A percentile compares a stretch with the other conserved stretches of the same genome.
Conservation (phyloP, 1,140 invertebrate genomes). For the Pseudomyrmex dendroicus region DNA sequence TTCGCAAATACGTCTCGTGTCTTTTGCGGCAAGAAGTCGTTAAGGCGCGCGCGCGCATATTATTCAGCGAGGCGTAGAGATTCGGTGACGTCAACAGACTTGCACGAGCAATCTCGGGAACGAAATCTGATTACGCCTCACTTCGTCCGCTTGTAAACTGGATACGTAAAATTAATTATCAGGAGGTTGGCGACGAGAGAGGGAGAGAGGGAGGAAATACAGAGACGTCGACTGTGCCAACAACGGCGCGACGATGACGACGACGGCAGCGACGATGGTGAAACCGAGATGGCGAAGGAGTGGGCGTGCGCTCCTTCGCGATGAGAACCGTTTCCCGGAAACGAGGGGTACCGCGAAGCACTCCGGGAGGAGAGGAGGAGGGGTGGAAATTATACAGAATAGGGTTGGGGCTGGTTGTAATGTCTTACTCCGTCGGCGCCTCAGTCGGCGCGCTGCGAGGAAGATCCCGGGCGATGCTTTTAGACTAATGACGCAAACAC, state of each 20-base stretch:
- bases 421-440: conserved; percentile 71
- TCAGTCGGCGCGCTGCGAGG: conserved; percentile 63
- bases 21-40: conserved; percentile 39
- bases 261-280: conserved; percentile 41
- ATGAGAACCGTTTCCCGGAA: conserved; percentile 31
- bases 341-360: conserved; percentile 50
- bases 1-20: no score
- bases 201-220: conserved; percentile 16
- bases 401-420: conserved; percentile 73
- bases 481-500: conserved; percentile 80
- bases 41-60: conserved; percentile 43
- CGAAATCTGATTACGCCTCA: conserved; percentile 81
- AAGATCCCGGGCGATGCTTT: conserved; percentile 77
- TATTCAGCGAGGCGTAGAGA: conserved; percentile 32
- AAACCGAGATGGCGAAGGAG: conserved; percentile 35
- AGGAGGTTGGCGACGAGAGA: conserved; percentile 43
- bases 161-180: conserved; percentile 85
- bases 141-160: conserved; percentile 81
- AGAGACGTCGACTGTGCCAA: conserved; percentile 11
- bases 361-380: conserved; percentile 22
- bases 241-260: conserved; percentile 58
- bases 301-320: conserved; percentile 12
- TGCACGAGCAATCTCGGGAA: conserved; percentile 78
- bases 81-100: conserved; percentile 53
- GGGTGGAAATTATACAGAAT: conserved; percentile 78